A percentile compares a stretch with the other conserved stretches of the same genome.
Conservation (phyloP, 2,797 vertebrate species). For the Myotis pilosus region DNA sequence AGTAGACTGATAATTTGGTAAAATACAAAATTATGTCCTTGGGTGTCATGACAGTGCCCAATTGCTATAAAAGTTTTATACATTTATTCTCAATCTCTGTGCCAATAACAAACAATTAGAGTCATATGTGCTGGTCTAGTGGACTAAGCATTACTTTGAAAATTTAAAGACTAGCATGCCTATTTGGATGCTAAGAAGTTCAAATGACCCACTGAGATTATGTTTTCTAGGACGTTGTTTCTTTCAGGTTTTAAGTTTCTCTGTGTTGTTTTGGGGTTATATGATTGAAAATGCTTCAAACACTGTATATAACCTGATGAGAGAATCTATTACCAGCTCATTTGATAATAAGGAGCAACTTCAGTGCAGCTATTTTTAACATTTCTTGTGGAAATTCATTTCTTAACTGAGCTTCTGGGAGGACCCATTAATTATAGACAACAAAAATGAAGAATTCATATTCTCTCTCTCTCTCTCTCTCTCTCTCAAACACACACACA, state of each 20-base stretch:
- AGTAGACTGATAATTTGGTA: background rate
- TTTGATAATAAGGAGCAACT: background rate
- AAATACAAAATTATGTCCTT: background rate
- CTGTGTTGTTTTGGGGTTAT: background rate
- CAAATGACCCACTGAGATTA: background rate
- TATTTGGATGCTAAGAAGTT: background rate
- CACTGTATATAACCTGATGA: background rate
- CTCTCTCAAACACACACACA: background rate
- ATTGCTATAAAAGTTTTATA: background rate
- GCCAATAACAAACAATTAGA: background rate
- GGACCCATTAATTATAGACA: background rate
- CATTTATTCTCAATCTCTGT: background rate
- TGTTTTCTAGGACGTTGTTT: background rate
- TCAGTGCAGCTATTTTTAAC: background rate
- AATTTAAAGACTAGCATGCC: background rate
- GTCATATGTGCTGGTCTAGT: background rate
- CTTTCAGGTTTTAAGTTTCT: slow-evolving; percentile 4
- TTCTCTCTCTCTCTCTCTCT: background rate
- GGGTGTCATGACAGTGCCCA: background rate
- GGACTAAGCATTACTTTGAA: background rate
- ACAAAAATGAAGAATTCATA: background rate
- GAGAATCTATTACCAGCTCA: background rate
- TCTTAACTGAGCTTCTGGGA: background rate
- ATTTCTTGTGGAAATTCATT: slow-evolving; percentile 17
- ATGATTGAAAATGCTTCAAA: background rate